Conservation (phyloP, 2,888 invertebrate genomes). For the Acanthosepion esculentum region DNA sequence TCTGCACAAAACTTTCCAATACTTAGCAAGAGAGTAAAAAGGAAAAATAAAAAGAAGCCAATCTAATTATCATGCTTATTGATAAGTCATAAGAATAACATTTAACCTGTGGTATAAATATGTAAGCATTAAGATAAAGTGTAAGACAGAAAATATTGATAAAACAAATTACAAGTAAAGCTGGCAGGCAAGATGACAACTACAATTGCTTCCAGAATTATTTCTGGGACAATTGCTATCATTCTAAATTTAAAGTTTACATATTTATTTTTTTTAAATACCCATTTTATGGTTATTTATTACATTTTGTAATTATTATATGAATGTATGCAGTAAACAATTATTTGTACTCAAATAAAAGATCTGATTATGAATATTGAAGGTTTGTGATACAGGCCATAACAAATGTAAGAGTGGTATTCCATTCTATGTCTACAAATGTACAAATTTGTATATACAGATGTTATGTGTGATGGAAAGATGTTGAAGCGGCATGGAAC, state of each 20-base stretch:
- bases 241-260: neutral
- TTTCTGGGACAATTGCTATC: neutral
- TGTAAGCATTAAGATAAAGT: neutral
- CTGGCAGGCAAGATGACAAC: neutral
- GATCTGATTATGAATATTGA: neutral
- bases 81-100: neutral
- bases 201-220: neutral
- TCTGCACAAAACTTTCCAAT: neutral
- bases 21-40: neutral
- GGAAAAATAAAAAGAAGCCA: neutral
- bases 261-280: too few relatives aligned
- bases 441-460: neutral
- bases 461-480: neutral
- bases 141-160: neutral
- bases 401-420: neutral
- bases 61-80: slow-evolving; percentile 33
- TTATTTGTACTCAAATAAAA: too few relatives aligned
- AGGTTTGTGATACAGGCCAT: neutral
- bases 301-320: neutral
- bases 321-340: too few relatives aligned
- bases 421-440: neutral
- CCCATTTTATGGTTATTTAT: neutral
- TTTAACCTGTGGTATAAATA: neutral
- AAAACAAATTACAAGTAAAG: slow-evolving; percentile 15
- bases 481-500: neutral